Percentiles rank a stretch among this genome's conserved stretches.
phyloP scores from a whole-genome alignment of 2,113 vertebrate species.

The Sminthopsis crassicaudata region DNA sequence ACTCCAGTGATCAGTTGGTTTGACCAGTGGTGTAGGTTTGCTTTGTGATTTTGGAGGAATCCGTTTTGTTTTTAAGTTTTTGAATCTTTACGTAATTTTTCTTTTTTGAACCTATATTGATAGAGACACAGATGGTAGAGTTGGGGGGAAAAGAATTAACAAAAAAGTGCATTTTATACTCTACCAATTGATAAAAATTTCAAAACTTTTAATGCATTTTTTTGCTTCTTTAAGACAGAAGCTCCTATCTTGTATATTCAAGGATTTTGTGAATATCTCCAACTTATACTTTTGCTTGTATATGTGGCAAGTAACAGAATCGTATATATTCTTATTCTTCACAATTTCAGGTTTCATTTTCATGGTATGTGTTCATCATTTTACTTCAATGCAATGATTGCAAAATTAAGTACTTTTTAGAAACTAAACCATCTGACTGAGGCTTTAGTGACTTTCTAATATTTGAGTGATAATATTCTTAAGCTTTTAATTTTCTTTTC shows the following conservation, averaged over 20 bases:
- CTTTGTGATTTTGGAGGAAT: not conserved
- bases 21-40: not conserved
- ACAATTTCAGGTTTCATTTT: conserved; percentile 73
- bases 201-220: conserved; percentile 71
- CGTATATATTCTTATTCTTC: conserved; percentile 76
- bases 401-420: not conserved
- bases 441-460: not conserved
- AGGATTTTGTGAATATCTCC: conserved; percentile 4
- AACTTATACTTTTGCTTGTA: conserved; percentile 59
- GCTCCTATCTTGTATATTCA: conserved; percentile 17
- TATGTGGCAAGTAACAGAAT: conserved; percentile 72
- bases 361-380: conserved; percentile 65
- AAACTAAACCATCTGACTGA: not conserved
- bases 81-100: not conserved
- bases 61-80: not conserved
- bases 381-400: conserved; percentile 73
- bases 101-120: not conserved
- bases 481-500: conserved; percentile 46
- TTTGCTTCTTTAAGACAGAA: not conserved
- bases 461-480: not conserved
- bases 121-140: not conserved
- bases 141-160: conserved; percentile 44
- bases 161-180: not conserved
- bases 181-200: conserved; percentile 67
- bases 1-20: not conserved